Evolutionary conservation across 2,888 invertebrate genomes (phyloP).

Genomic region (Lutraria lutraria): DNA sequence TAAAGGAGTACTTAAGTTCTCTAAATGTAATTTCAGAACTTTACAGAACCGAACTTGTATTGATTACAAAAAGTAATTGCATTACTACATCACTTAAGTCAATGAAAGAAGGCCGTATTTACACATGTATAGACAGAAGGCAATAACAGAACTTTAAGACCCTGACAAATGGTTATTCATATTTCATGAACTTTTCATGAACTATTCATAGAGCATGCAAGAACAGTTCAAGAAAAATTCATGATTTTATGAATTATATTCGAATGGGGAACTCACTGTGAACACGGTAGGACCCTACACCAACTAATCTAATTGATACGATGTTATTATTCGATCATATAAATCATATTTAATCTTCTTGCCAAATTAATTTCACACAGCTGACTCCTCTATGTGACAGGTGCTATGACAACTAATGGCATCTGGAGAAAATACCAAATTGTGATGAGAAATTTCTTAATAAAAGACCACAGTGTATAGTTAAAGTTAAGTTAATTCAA

Average conservation of each 20-base stretch:
- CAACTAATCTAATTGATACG: not conserved
- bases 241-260: too few species aligned
- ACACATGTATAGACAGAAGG: not conserved
- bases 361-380: not conserved
- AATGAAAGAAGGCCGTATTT: not conserved
- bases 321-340: not conserved
- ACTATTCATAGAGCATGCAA: too few species aligned
- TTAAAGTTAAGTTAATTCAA: too few species aligned
- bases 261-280: too few species aligned
- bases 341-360: not conserved
- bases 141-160: not conserved
- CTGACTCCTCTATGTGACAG: not conserved
- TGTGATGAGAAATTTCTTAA: too few species aligned
- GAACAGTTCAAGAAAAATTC: too few species aligned
- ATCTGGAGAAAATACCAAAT: not conserved
- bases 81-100: not conserved
- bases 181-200: too few species aligned
- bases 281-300: not conserved
- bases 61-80: slow-evolving; percentile 6
- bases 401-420: not conserved
- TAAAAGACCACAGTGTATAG: too few species aligned
- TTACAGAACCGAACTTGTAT: not conserved
- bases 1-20: not conserved
- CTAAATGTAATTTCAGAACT: not conserved
- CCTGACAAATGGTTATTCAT: too few species aligned